phyloP scores from a whole-genome alignment of 2,888 invertebrate species.

The Cheilosia pagana region DNA sequence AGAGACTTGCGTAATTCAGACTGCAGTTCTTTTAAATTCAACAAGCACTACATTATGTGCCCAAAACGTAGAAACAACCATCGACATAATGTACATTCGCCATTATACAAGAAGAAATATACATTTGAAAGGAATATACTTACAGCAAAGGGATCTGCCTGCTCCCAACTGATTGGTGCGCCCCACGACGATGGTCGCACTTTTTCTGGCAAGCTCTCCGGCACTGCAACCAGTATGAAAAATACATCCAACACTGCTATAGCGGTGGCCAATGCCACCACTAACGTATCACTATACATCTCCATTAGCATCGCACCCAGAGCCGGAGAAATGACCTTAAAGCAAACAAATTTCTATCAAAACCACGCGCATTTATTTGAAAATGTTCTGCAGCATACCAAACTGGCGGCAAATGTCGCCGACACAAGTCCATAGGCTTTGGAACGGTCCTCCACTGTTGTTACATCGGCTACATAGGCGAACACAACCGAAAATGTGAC shows the following conservation, averaged over 20 bases:
- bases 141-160: constrained; percentile 98
- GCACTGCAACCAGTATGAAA: constrained; percentile 98
- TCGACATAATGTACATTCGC: neutral
- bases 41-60: neutral
- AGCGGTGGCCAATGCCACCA: constrained; percentile 97
- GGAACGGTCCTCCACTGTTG: constrained; percentile 97
- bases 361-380: neutral
- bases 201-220: constrained; percentile 98
- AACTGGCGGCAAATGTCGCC: constrained; percentile 99
- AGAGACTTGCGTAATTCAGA: too few relatives aligned
- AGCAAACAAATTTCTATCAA: constrained; percentile 35
- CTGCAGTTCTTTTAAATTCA: too few relatives aligned
- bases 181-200: constrained; percentile 91
- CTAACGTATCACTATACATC: constrained; percentile 92
- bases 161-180: constrained; percentile 97
- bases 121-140: constrained; percentile 76
- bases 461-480: constrained; percentile 99
- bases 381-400: constrained; percentile 85
- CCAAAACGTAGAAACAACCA: too few relatives aligned
- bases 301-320: constrained; percentile 95
- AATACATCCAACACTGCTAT: constrained; percentile 98
- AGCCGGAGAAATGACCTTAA: constrained; percentile 95
- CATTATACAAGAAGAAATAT: neutral
- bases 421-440: constrained; percentile 98
- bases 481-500: constrained; percentile 99